These are phyloP conservation scores for Nowickia ferox DNA, from an alignment of 2,888 invertebrate genomes.

Conservation along the genomic window DNA sequence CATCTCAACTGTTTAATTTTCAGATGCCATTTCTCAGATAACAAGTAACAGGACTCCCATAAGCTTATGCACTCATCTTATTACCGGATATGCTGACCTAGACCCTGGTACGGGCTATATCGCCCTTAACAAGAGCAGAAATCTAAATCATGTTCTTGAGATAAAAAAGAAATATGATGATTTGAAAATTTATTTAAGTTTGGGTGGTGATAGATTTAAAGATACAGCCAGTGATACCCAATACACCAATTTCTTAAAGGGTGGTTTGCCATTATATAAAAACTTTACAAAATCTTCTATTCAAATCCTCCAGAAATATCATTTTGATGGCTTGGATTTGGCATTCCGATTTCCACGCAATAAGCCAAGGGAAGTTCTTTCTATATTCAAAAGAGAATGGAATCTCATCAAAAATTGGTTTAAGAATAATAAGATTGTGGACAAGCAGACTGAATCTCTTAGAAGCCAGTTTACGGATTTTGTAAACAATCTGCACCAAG, in stretches of 20 bases:
- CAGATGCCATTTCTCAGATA: no score
- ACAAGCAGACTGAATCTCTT: slow-evolving; percentile 86
- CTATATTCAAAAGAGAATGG: no score
- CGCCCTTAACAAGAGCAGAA: no score
- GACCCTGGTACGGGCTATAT: slow-evolving; percentile 82
- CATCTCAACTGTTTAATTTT: no score
- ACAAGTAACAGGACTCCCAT: no score
- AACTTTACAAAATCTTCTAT: slow-evolving; percentile 89
- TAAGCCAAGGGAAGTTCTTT: slow-evolving; percentile 86
- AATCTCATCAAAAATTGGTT: no score
- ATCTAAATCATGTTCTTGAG: background rate
- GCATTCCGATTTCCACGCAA: slow-evolving; percentile 92
- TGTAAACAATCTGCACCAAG: background rate
- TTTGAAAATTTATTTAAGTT: slow-evolving; percentile 88
- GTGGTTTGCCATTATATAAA: slow-evolving; percentile 80
- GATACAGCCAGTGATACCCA: slow-evolving; percentile 85
- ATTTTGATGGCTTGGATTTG: slow-evolving; percentile 94
- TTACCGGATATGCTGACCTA: slow-evolving; percentile 92
- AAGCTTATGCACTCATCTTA: slow-evolving; percentile 79
- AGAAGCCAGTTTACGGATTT: slow-evolving; percentile 88
- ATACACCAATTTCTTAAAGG: slow-evolving; percentile 89
- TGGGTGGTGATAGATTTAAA: slow-evolving; percentile 88
- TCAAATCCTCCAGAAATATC: slow-evolving; percentile 87
- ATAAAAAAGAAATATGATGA: slow-evolving; percentile 82
- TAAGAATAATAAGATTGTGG: no score